A percentile compares a stretch with the other conserved stretches of the same genome.
Conservation (phyloP, 2,797 vertebrate genomes). For the Ceryle rudis region DNA sequence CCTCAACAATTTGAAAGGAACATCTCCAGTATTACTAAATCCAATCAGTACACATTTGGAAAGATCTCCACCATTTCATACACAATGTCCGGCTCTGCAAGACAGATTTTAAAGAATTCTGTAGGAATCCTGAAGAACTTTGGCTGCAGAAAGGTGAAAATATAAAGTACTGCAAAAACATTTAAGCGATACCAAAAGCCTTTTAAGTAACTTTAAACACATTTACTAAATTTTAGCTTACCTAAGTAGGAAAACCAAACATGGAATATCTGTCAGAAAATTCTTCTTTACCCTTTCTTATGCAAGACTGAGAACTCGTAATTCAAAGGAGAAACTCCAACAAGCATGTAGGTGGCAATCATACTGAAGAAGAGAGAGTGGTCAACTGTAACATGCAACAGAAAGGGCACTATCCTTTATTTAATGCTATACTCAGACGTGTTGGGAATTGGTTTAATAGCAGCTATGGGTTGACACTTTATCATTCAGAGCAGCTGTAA, state of each 20-base stretch:
- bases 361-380: neutral
- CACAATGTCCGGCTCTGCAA: accelerated
- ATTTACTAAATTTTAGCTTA: neutral
- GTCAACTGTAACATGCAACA: neutral
- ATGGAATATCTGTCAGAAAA: neutral
- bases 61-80: neutral
- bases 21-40: neutral
- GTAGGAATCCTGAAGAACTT: neutral
- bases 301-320: neutral
- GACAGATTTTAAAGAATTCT: neutral
- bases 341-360: neutral
- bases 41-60: neutral
- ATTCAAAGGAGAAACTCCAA: neutral
- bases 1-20: neutral
- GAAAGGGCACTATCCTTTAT: neutral
- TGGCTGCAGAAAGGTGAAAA: neutral
- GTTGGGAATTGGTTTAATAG: neutral
- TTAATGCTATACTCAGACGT: neutral
- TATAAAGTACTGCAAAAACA: neutral
- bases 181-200: neutral
- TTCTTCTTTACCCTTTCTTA: neutral
- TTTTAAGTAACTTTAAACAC: neutral
- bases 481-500: neutral
- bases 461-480: neutral
- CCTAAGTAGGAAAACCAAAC: neutral